Evolutionary conservation across 2,888 invertebrate species (phyloP).

Genomic region (Nomada ruficornis): DNA sequence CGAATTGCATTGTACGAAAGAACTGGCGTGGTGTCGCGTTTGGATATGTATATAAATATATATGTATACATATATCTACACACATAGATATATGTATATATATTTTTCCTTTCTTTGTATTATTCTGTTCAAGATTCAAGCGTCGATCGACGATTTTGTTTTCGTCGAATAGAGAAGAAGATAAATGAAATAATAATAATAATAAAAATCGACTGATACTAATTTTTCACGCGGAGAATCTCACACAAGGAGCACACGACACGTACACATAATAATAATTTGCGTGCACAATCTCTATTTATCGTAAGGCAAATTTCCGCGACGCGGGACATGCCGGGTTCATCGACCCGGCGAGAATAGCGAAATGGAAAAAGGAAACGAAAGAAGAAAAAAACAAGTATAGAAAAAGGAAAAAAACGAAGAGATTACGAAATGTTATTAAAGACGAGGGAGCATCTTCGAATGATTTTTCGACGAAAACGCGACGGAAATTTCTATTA

Average conservation of each 20-base stretch:
- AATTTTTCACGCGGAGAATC: constrained; percentile 31
- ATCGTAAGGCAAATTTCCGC: constrained; percentile 40
- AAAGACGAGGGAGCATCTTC: neutral
- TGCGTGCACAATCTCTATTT: constrained; percentile 63
- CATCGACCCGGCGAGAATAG: constrained; percentile 48
- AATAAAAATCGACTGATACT: constrained; percentile 1
- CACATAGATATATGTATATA: no score
- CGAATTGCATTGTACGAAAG: no score
- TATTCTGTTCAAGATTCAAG: constrained; percentile 54
- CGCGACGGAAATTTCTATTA: constrained; percentile 31
- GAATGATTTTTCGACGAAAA: neutral
- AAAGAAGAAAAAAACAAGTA: no score
- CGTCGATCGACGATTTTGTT: constrained; percentile 1
- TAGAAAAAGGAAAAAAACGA: neutral
- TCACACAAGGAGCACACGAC: constrained; percentile 15
- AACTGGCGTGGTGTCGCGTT: no score
- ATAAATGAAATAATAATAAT: neutral
- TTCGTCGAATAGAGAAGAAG: neutral
- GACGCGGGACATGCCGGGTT: constrained; percentile 31
- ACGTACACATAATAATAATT: constrained; percentile 33
- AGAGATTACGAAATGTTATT: neutral
- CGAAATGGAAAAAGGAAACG: constrained; percentile 15
- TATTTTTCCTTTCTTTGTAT: constrained; percentile 17
- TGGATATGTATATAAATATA: no score
- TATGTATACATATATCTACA: no score